Evolutionary conservation across 2,888 invertebrate genomes (phyloP), one percentile per base, ranked within the genome.

Genomic region (Maniola hyperantus): DNA sequence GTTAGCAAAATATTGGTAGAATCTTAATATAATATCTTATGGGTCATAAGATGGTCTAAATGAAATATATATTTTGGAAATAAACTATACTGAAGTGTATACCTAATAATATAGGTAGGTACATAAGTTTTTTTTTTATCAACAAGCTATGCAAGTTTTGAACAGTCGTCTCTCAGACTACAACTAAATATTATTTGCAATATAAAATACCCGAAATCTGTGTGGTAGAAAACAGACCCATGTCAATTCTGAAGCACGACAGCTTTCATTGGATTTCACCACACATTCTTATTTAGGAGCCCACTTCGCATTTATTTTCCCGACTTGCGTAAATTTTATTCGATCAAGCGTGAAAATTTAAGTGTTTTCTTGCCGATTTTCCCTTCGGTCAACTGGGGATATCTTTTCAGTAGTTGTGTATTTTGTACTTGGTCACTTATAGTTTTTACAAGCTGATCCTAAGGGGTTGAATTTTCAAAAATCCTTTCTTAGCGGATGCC

Each of bases 221-320:
- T 39, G 39, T 11, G 55, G 55, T 36, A 64, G 7, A 60, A 48
- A 68, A 51, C 55, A 60, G 54, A 71, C 70, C 70, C 72, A 42
- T 51, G 67, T 72, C 70, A 71, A 70, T 67, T 63, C 50, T 64
- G 39, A 64, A 70, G 55, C 13, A 58, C 51, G 55, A 66, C 50
- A 34, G 63, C 50, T 64, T 59, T 62, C 46, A 50, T 67, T 58
- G 39, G 48, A 62, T 59, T 67, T 46, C 59, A 58, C 57, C 51
- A 69, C 53, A 64, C 62, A 67, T 65, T 69, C 61, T 53, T 64
- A 62, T 69, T 61, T 64, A 48, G 36, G 54, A 11, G 15, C 48
- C 60, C 44, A 54, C 42, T 63, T 68, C 42, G 33, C 11, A 39
- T 57, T 63, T 67, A 58, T 67, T 67, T 59, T 59, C n/a, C 59